Evolutionary conservation across 2,888 invertebrate species (phyloP).

Genomic region (Peribatodes rhomboidaria): DNA sequence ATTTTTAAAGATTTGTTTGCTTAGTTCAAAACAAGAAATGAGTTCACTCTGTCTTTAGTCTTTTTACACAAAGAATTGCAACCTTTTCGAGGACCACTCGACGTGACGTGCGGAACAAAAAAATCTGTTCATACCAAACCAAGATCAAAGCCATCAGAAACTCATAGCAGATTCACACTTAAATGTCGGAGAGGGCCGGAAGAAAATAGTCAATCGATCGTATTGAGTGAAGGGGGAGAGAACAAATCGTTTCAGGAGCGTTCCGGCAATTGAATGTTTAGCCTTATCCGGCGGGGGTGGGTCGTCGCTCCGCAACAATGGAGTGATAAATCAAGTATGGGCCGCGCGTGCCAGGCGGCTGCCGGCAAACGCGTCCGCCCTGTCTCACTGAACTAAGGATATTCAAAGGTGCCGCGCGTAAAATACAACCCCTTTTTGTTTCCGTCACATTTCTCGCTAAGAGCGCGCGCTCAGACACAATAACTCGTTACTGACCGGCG

Average conservation of each 20-base stretch:
- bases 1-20: not conserved
- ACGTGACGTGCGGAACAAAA: not conserved
- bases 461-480: conserved; percentile 32
- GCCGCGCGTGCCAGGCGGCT: conserved; percentile 76
- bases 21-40: not conserved
- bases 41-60: not conserved
- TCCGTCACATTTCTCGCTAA: conserved; percentile 44
- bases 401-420: conserved; percentile 73
- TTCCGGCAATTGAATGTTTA: conserved; percentile 85
- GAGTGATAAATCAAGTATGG: conserved; percentile 86
- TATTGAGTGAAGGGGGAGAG: conserved; percentile 64
- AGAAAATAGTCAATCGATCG: conserved; percentile 76
- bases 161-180: conserved; percentile 49
- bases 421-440: conserved; percentile 47
- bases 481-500: conserved; percentile 33
- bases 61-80: not conserved
- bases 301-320: conserved; percentile 81
- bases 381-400: conserved; percentile 61
- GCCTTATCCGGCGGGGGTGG: conserved; percentile 82
- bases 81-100: not conserved
- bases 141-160: conserved; percentile 35
- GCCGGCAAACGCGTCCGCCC: conserved; percentile 63
- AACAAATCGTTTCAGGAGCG: conserved; percentile 82
- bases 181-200: conserved; percentile 58
- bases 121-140: conserved; percentile 6